phyloP scores from a whole-genome alignment of 2,888 invertebrate species.

The Chromoteleia sp. region DNA sequence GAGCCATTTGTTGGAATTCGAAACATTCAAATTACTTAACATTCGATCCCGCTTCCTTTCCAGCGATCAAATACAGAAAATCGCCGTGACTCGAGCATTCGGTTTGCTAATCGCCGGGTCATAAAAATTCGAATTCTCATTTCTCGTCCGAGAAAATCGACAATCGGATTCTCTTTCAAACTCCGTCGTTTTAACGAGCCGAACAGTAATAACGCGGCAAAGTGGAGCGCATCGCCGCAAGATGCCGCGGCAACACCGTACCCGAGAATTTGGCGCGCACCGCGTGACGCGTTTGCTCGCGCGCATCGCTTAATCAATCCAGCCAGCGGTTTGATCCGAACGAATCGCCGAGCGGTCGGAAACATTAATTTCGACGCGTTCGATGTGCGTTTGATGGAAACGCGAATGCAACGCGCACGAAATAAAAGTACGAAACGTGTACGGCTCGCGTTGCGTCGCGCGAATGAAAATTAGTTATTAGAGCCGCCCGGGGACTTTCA shows the following conservation, averaged over 20 bases:
- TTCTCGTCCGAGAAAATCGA: neutral
- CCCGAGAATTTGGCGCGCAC: slow-evolving; percentile 4
- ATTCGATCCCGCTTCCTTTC: neutral
- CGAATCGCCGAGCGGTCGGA: slow-evolving; percentile 4
- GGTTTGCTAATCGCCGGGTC: neutral
- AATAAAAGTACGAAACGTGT: slow-evolving; percentile 43
- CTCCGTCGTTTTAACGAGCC: slow-evolving; percentile 22
- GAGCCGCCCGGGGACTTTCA: slow-evolving; percentile 43
- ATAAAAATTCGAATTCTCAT: slow-evolving; percentile 1
- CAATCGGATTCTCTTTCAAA: too few species aligned
- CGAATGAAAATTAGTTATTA: slow-evolving; percentile 55
- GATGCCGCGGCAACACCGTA: slow-evolving; percentile 9
- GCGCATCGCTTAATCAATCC: slow-evolving; percentile 3
- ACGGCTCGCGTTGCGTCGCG: slow-evolving; percentile 28
- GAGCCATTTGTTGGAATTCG: neutral
- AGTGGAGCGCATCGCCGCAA: slow-evolving; percentile 11
- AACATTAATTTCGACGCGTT: slow-evolving; percentile 37
- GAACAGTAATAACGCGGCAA: slow-evolving; percentile 10
- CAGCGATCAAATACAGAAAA: neutral
- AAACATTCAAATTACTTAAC: neutral
- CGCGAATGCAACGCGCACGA: slow-evolving; percentile 25
- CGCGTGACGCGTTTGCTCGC: neutral
- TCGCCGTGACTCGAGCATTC: neutral
- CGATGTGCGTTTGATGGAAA: slow-evolving; percentile 25
- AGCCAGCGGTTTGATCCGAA: slow-evolving; percentile 26